Evolutionary conservation across 2,113 vertebrate species (phyloP).

Genomic region (Saguinus imperator): DNA sequence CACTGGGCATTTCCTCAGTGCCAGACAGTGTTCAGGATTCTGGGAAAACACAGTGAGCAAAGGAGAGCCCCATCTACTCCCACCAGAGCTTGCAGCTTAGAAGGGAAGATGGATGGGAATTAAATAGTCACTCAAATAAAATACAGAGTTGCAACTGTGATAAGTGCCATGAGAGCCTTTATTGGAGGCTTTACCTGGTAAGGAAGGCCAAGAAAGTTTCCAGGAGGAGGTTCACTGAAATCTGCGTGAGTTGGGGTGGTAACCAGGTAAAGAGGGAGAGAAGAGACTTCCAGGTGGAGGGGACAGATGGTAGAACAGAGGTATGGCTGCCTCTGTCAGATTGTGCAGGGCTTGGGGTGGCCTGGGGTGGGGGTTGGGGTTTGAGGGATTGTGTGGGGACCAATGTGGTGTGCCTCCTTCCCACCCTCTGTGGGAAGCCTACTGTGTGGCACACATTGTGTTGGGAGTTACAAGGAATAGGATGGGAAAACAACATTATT

Average conservation of each 20-base stretch:
- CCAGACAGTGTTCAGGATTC: rapidly evolving
- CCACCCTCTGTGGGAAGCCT: neutral
- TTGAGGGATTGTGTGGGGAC: no score
- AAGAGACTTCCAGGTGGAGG: neutral
- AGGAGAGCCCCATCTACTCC: neutral
- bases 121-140: neutral
- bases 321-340: no score
- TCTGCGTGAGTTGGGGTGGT: neutral
- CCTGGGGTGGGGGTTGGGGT: neutral
- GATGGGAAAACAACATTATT: neutral
- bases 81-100: neutral
- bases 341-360: neutral
- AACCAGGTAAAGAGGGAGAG: neutral
- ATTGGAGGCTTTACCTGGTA: neutral
- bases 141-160: neutral
- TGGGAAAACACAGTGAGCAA: neutral
- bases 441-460: neutral
- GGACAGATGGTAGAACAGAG: neutral
- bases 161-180: neutral
- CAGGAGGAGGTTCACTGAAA: neutral
- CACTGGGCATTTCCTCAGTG: neutral
- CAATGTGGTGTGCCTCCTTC: neutral
- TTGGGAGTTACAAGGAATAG: neutral
- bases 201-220: neutral
- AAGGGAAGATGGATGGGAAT: neutral